Percentiles rank a stretch among this genome's conserved stretches.
Conservation (phyloP, 2,888 invertebrate genomes). For the Epinotia bilunana region DNA sequence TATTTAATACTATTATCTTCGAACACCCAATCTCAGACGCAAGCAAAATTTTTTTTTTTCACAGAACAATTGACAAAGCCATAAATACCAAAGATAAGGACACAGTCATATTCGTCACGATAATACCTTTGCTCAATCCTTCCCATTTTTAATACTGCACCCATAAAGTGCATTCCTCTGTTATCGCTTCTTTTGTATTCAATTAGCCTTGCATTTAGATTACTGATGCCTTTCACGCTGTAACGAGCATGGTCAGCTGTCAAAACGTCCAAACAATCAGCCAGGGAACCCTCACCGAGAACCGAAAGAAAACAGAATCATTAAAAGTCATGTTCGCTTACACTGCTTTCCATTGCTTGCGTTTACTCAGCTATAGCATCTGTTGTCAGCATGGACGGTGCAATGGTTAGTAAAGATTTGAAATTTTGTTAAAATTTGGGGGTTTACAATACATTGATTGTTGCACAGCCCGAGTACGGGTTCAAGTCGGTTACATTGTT, state of each 20-base stretch:
- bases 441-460: slow-evolving; percentile 52
- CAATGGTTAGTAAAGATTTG: slow-evolving; percentile 51
- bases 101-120: slow-evolving; percentile 42
- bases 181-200: slow-evolving; percentile 83
- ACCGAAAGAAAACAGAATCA: slow-evolving; percentile 48
- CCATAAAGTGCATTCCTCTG: slow-evolving; percentile 77
- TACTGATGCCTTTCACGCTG: slow-evolving; percentile 81
- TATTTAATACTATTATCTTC: slow-evolving; percentile 17
- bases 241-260: slow-evolving; percentile 84
- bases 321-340: slow-evolving; percentile 35
- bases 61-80: slow-evolving; percentile 61
- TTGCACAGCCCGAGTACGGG: slow-evolving; percentile 54
- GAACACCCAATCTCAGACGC: slow-evolving; percentile 25
- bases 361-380: background rate
- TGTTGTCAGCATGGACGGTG: slow-evolving; percentile 35
- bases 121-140: slow-evolving; percentile 53
- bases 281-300: slow-evolving; percentile 56
- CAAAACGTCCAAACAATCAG: slow-evolving; percentile 83
- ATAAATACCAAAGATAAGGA: slow-evolving; percentile 59
- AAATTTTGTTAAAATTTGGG: slow-evolving; percentile 50
- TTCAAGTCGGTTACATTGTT: slow-evolving; percentile 73
- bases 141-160: slow-evolving; percentile 63
- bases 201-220: slow-evolving; percentile 83
- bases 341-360: slow-evolving; percentile 44
- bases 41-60: slow-evolving; percentile 40